phyloP scores from a whole-genome alignment of 2,797 vertebrate genomes.

The Coendou prehensilis region DNA sequence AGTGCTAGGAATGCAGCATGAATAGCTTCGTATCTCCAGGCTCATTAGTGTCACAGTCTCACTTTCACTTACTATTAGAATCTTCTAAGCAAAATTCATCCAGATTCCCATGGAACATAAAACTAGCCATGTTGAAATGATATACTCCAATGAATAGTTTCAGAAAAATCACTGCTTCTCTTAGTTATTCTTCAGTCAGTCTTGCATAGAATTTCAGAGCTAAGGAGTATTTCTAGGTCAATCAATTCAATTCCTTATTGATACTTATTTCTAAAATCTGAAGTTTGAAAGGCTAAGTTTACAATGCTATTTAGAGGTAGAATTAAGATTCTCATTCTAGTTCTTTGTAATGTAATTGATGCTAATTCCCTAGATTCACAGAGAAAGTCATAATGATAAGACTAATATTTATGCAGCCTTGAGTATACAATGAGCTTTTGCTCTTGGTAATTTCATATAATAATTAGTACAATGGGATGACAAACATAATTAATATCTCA shows the following conservation, averaged over 20 bases:
- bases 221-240: not conserved
- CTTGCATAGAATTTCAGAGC: constrained; percentile 38
- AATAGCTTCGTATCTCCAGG: not conserved
- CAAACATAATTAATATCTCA: constrained; percentile 45
- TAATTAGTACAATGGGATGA: not conserved
- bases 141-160: not conserved
- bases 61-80: not conserved
- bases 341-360: constrained; percentile 13
- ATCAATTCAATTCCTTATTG: not conserved
- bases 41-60: not conserved
- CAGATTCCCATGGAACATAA: not conserved
- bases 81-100: constrained; percentile 9
- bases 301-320: not conserved
- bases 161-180: not conserved
- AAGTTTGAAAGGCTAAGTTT: not conserved
- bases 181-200: not conserved
- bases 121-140: constrained; percentile 24
- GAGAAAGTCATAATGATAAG: constrained; percentile 2
- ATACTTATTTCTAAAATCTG: constrained; percentile 46
- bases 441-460: constrained; percentile 23
- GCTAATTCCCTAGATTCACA: not conserved
- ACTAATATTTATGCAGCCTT: not conserved
- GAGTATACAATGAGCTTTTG: not conserved
- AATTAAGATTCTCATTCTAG: constrained; percentile 40
- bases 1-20: not conserved